Base-by-base conservation (phyloP, 2,888 invertebrate genomes). In the Xiphydria camelus region DNA sequence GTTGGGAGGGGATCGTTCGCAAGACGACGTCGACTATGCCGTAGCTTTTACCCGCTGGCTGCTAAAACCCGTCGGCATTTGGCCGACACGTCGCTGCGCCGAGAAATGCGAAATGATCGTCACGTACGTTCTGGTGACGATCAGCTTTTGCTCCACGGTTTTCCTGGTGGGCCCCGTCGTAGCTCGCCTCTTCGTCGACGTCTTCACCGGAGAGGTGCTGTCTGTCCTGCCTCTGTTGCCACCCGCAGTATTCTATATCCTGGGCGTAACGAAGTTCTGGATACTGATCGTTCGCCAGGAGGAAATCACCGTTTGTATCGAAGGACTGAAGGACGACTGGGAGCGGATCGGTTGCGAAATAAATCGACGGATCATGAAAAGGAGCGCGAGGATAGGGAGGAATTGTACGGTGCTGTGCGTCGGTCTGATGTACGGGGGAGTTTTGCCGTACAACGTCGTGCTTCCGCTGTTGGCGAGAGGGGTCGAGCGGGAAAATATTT, bases 211-310 rank as follows among this genome's bases (percentile, higher is more conserved):
- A 4, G 25, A 25, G 12, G 2, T 10, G n/a, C 4, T 10, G 6
- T 25, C 25, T 2, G 12, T 10, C 10, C n/a, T 68, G 5, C 60
- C 55, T 31, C 41, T 62, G 14, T 51, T 57, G 10, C 68, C 65
- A 0, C 68, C 69, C 0, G 9, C 63, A 17, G 63, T 55, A 19
- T 69, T 64, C 38, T 57, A 56, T 21, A 3, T 62, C 1, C 66
- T 67, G 65, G 57, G 59, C 1, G 41, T 66, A 4, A 17, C 42
- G 5, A 68, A 69, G 34, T 67, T 63, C 18, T 45, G 39, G n/a
- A 59, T 59, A 9, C 41, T 68, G 1, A 49, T 62, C 1, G 19
- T 20, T 1, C 57, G 55, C 38, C 50, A 52, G 9, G 12, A 12
- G 7, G 12, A 25, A 4, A 23, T 23, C 9, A 23, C 9, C 9